These are phyloP conservation scores for Gymnarchus niloticus DNA, from an alignment of 2,113 vertebrate species.

Conservation along the genomic window DNA sequence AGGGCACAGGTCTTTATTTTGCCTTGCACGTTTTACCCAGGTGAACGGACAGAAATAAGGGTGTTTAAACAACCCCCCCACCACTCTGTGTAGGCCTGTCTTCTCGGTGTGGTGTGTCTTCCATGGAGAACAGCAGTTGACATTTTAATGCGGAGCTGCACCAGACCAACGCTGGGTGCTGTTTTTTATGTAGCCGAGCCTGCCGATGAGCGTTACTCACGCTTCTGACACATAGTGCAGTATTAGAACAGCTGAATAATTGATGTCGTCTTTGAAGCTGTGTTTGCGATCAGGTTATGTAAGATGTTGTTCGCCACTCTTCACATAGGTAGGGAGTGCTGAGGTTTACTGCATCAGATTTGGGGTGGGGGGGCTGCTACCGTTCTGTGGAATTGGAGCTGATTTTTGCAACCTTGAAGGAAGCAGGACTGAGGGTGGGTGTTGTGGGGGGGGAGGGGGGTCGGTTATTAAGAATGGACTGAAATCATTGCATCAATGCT, in stretches of 20 bases:
- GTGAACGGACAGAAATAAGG: background rate
- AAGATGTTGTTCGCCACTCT: background rate
- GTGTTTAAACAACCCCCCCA: background rate
- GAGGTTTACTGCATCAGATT: background rate
- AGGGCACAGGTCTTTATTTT: background rate
- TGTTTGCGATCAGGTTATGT: background rate
- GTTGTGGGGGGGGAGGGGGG: background rate
- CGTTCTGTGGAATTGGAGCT: background rate
- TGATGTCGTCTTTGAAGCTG: background rate
- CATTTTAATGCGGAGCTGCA: background rate
- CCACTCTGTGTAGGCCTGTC: background rate
- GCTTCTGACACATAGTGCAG: background rate
- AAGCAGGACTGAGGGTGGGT: background rate
- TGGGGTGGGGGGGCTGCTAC: background rate
- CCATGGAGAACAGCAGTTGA: background rate
- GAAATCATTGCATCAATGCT: too few relatives aligned
- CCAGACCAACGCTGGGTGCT: background rate
- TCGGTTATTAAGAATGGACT: background rate
- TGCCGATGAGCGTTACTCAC: background rate
- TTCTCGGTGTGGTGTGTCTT: background rate
- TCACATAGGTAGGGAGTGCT: background rate
- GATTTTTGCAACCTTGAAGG: background rate
- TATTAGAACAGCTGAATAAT: conserved; percentile 19
- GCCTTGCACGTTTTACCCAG: background rate
- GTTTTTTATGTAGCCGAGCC: background rate